phyloP scores from a whole-genome alignment of 2,113 vertebrate genomes.

The Willisornis vidua region DNA sequence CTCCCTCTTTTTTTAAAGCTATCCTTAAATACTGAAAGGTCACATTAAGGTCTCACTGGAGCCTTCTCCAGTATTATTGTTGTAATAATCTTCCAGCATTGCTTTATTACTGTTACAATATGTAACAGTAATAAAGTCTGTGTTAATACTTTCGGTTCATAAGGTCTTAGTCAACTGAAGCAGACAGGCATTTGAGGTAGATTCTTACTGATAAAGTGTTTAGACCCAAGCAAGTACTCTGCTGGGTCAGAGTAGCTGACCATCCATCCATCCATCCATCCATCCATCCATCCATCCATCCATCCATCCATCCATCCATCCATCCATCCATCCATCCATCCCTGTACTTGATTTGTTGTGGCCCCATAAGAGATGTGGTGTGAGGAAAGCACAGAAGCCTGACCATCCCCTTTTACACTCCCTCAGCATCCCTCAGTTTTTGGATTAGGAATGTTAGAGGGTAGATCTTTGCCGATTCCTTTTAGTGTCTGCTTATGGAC shows the following conservation, averaged over 20 bases:
- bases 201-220: not conserved
- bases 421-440: not conserved
- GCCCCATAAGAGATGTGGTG: fast-evolving
- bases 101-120: not conserved
- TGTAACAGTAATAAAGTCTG: not conserved
- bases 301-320: not conserved
- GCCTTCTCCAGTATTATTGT: not conserved
- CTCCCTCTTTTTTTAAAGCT: not conserved
- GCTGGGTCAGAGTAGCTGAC: not conserved
- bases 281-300: not conserved
- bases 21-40: not conserved
- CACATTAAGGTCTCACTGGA: not conserved
- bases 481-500: not conserved
- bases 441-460: not conserved
- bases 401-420: fast-evolving
- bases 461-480: not conserved
- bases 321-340: not conserved
- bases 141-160: not conserved
- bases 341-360: fast-evolving
- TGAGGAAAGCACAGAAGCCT: not conserved
- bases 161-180: not conserved
- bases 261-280: not conserved
- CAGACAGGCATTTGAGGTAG: not conserved
- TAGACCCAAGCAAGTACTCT: not conserved
- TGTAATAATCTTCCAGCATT: fast-evolving